Evolutionary conservation across 1,140 invertebrate genomes (phyloP).

Genomic region (Oncopeltus fasciatus): DNA sequence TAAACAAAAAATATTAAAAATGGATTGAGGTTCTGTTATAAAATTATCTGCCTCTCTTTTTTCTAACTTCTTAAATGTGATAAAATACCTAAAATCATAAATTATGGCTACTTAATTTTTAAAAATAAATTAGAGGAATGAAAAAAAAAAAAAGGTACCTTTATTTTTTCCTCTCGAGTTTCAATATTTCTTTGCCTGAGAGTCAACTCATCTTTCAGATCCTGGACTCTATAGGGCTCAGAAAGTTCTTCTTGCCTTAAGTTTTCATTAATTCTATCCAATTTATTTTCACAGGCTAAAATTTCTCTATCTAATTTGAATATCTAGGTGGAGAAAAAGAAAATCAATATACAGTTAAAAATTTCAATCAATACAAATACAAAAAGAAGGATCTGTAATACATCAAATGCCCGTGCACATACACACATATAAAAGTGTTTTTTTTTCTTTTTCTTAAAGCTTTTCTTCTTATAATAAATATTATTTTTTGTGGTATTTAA

Average conservation of each 20-base stretch:
- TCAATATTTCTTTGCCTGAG: slow-evolving; percentile 3
- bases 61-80: too few species aligned
- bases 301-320: not conserved
- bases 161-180: not conserved
- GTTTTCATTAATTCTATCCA: not conserved
- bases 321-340: not conserved
- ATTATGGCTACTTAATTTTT: not conserved
- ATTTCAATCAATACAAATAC: not conserved
- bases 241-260: not conserved
- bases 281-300: not conserved
- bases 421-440: too few species aligned
- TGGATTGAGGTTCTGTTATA: too few species aligned
- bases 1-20: too few species aligned
- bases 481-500: too few species aligned
- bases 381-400: too few species aligned
- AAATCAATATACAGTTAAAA: not conserved
- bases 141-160: not conserved
- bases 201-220: not conserved
- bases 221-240: not conserved
- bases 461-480: too few species aligned
- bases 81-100: not conserved
- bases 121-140: not conserved
- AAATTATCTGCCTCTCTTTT: too few species aligned
- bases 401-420: too few species aligned
- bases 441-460: too few species aligned